These are phyloP conservation scores for Laspeyria flexula DNA, from an alignment of 2,888 invertebrate genomes.

Conservation along the genomic window DNA sequence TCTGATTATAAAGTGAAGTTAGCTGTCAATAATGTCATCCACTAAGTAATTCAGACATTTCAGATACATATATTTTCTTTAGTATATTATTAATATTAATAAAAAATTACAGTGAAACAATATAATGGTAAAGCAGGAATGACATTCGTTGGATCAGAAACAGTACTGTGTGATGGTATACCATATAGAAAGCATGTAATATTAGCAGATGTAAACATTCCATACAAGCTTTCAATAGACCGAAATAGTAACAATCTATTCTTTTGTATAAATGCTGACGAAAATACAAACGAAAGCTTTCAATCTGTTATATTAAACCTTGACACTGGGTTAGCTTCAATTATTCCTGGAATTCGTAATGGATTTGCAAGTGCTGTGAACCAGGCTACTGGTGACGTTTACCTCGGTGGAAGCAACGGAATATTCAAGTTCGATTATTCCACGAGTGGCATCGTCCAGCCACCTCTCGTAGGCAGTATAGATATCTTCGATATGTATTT, in stretches of 20 bases:
- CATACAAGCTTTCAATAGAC: conserved; percentile 64
- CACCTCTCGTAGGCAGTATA: conserved; percentile 49
- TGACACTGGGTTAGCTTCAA: conserved; percentile 44
- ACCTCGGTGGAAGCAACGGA: conserved; percentile 69
- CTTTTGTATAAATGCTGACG: conserved; percentile 71
- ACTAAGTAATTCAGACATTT: too few species aligned
- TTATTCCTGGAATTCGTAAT: conserved; percentile 65
- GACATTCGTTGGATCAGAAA: conserved; percentile 3
- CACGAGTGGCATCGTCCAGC: conserved; percentile 50
- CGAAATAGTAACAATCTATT: conserved; percentile 56
- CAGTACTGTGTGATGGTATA: conserved; percentile 40
- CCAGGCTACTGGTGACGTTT: conserved; percentile 54
- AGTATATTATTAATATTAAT: too few species aligned
- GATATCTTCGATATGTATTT: conserved; percentile 70
- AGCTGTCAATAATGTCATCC: too few species aligned
- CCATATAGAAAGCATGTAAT: conserved; percentile 55
- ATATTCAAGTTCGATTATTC: conserved; percentile 62
- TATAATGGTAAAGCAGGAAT: too few species aligned
- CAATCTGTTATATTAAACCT: conserved; percentile 63
- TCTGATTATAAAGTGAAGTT: too few species aligned
- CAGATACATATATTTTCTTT: too few species aligned
- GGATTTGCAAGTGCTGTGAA: conserved; percentile 71
- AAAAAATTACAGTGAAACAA: too few species aligned
- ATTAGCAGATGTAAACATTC: conserved; percentile 64
- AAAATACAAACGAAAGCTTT: conserved; percentile 70